Evolutionary conservation across 2,113 vertebrate genomes (phyloP).

Genomic region (Istiophorus platypterus): DNA sequence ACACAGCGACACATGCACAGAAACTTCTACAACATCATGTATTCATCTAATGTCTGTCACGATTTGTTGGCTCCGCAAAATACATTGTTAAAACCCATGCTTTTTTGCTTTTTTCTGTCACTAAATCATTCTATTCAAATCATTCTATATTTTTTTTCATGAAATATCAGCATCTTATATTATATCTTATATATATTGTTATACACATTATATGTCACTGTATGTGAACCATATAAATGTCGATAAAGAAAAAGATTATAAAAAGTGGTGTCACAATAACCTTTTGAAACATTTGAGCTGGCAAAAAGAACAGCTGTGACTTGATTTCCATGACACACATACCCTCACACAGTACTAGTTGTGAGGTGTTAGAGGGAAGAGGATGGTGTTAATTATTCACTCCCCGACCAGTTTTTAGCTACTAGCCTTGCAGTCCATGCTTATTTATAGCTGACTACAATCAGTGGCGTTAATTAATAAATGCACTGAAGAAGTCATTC

Average conservation of each 20-base stretch:
- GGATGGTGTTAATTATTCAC: conserved; percentile 69
- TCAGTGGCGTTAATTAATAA: conserved; percentile 46
- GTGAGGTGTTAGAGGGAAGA: conserved; percentile 29
- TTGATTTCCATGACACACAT: conserved; percentile 15
- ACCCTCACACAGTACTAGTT: conserved; percentile 33
- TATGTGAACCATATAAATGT: neutral
- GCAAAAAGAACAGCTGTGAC: conserved; percentile 22
- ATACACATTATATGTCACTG: neutral
- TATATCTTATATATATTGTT: too few relatives aligned
- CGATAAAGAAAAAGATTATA: neutral
- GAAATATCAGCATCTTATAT: neutral
- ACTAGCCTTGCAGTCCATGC: conserved; percentile 20
- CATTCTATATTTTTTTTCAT: neutral
- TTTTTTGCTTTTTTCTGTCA: neutral
- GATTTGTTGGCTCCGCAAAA: conserved; percentile 1
- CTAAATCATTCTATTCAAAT: neutral
- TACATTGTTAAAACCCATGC: neutral
- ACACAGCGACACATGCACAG: conserved; percentile 1
- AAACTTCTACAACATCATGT: neutral
- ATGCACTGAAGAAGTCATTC: conserved; percentile 44
- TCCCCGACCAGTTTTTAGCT: conserved; percentile 55
- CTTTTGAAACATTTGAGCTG: neutral
- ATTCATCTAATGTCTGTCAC: conserved; percentile 5
- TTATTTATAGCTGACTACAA: conserved; percentile 65
- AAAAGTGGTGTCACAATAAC: neutral